Evolutionary conservation across 2,113 vertebrate species (phyloP).

Genomic region (Hemiscyllium ocellatum): DNA sequence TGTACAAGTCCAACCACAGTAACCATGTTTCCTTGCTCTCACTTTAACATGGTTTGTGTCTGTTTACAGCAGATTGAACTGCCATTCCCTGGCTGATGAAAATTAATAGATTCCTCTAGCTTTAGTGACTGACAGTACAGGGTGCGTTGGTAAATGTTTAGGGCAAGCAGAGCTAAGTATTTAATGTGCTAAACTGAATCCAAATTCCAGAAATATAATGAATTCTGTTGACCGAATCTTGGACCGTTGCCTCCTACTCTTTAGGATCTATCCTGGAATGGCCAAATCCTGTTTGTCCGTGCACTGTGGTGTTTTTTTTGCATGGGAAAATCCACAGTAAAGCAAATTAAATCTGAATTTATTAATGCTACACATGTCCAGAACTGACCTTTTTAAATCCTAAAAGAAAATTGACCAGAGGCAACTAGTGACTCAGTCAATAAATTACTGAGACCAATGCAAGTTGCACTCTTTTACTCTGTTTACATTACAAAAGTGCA

Average conservation of each 20-base stretch:
- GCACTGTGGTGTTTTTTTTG: too few relatives aligned
- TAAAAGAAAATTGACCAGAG: neutral
- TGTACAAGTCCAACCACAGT: neutral
- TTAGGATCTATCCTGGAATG: neutral
- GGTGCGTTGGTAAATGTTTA: neutral
- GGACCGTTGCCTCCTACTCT: too few relatives aligned
- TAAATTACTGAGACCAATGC: neutral
- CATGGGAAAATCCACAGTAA: too few relatives aligned
- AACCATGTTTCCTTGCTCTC: neutral
- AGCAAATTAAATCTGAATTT: neutral
- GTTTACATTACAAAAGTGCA: neutral
- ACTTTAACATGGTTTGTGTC: neutral
- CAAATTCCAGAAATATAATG: too few relatives aligned
- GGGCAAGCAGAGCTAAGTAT: too few relatives aligned
- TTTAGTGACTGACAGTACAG: neutral
- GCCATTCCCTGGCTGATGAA: neutral
- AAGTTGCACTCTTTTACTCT: neutral
- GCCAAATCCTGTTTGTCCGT: too few relatives aligned
- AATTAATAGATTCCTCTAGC: neutral
- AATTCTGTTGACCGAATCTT: neutral
- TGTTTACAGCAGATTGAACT: neutral
- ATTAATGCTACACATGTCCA: neutral
- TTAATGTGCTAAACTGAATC: neutral
- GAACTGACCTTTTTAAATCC: neutral
- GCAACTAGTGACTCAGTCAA: neutral